Evolutionary conservation across 2,888 invertebrate species (phyloP).

Genomic region (Morpho achilles): DNA sequence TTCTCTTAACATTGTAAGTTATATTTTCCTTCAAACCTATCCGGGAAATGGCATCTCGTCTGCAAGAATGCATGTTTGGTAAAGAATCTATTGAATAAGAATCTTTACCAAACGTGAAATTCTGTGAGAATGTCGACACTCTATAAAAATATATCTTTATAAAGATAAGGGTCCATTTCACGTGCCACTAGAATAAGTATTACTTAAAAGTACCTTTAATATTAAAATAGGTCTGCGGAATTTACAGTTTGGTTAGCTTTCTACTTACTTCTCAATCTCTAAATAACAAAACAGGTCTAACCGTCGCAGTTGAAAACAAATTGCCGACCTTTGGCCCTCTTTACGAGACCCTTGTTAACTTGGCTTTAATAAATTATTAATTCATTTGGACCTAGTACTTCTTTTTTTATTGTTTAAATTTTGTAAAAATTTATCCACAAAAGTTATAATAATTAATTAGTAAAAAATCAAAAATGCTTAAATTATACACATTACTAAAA

Average conservation of each 20-base stretch:
- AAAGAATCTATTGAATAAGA: no score
- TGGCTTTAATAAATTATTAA: slow-evolving; percentile 78
- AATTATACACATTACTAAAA: no score
- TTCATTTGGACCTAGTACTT: slow-evolving; percentile 34
- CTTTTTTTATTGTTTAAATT: no score
- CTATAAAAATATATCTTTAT: background rate
- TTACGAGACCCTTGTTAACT: slow-evolving; percentile 77
- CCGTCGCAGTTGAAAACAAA: slow-evolving; percentile 70
- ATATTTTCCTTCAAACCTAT: no score
- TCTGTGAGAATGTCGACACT: no score
- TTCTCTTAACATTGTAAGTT: no score
- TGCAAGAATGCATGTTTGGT: no score
- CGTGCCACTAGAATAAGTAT: slow-evolving; percentile 18
- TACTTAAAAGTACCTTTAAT: slow-evolving; percentile 30
- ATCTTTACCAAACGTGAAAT: no score
- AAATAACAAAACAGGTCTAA: slow-evolving; percentile 70
- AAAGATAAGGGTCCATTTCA: slow-evolving; percentile 1
- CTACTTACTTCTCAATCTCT: slow-evolving; percentile 47
- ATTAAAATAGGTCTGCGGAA: slow-evolving; percentile 46
- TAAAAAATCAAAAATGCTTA: no score
- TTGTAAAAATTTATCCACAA: no score
- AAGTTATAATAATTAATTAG: no score
- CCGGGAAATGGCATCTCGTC: no score
- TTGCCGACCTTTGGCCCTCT: slow-evolving; percentile 77
- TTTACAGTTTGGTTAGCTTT: slow-evolving; percentile 36